phyloP scores from a whole-genome alignment of 2,113 vertebrate species.

The Hypocryptadius cinnamomeus region DNA sequence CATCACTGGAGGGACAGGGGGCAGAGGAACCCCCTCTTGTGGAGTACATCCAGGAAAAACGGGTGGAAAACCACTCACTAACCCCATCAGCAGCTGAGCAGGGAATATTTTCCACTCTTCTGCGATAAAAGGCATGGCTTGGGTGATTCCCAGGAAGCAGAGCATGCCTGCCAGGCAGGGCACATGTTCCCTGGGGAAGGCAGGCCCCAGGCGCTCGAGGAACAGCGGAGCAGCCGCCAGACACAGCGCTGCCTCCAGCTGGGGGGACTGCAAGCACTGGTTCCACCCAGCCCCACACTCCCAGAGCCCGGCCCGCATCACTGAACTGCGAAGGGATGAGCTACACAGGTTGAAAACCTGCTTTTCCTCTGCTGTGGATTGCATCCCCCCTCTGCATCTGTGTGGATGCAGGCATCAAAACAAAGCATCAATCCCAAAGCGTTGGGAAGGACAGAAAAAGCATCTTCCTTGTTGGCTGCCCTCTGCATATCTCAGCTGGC shows the following conservation, averaged over 20 bases:
- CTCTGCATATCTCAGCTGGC: not conserved
- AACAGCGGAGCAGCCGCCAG: not conserved
- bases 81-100: not conserved
- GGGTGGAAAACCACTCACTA: not conserved
- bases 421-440: not conserved
- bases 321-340: fast-evolving
- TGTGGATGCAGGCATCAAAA: not conserved
- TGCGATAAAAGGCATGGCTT: not conserved
- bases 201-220: not conserved
- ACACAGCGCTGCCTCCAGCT: not conserved
- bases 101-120: not conserved
- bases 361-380: fast-evolving
- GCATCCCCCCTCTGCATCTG: fast-evolving
- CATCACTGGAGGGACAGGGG: not conserved
- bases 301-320: not conserved
- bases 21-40: not conserved
- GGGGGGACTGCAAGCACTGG: fast-evolving
- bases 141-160: not conserved
- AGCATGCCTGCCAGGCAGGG: not conserved
- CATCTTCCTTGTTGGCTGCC: not conserved
- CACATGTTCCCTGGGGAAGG: not conserved
- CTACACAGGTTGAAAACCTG: fast-evolving
- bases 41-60: not conserved
- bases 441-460: not conserved
- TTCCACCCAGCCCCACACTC: not conserved